Base-by-base conservation (phyloP, 1,140 invertebrate species). In the Galendromus occidentalis region DNA sequence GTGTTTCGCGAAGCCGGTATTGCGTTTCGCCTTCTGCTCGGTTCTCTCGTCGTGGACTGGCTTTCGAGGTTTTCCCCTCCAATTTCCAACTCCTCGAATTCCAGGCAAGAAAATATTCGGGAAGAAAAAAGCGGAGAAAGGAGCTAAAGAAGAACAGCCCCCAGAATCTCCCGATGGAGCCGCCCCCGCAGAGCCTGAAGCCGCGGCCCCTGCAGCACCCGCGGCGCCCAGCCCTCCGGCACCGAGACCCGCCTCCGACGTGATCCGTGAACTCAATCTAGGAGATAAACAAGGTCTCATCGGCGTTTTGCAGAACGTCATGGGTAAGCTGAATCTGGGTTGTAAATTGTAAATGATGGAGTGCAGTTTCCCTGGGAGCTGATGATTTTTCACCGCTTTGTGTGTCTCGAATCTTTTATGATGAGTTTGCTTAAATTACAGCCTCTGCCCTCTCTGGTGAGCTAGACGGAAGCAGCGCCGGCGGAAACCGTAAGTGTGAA, bases 241-340 rank as follows among this genome's bases (percentile, higher is more conserved):
- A 17, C 14, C 51, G 1, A 59, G 51, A 33, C 51, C 51, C 17
- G 51, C 51, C 9, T 59, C 51, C 17, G 51, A 59, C 20, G 51
- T 59, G 14, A 59, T 59, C 33, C 51, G 51, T 59, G 51, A 59
- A 33, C 51, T 59, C 14, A 59, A 59, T 33, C 14, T 59, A n/a
- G 51, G 51, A n/a, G 51, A 59, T 25, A 59, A 59, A 25, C 51
- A 59, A 33, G 51, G 51, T 29, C 51, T 59, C 33, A 59, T 59
- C 22, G 51, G 51, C 12, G 51, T 59, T 17, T 33, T 59, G 25
- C 51, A 59, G 51, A 14, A 14, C 33, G 51, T 59, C 22, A 59
- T 59, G 25, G 14, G 51, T 59, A 22, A 59, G 51, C 33, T 39
- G 33, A 39, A 6, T 4, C 33, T 39, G 33, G 33, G 4, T 39